Base-by-base conservation (phyloP, 2,797 vertebrate genomes). In the Hydrolagus colliei region DNA sequence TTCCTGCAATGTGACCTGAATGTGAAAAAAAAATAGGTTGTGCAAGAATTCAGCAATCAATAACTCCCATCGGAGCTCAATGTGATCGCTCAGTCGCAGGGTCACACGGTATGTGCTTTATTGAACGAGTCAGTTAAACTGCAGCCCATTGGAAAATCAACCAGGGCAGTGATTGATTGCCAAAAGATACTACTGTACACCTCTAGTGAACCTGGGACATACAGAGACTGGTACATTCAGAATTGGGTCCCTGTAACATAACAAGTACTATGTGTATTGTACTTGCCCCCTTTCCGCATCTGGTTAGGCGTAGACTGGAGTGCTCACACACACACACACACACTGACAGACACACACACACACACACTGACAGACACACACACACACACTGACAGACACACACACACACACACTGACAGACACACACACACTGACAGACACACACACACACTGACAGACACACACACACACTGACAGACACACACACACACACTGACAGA, bases 381-480 rank as follows among this genome's bases (percentile, higher is more conserved):
- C 41, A 52, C 2, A 52, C 41, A 52, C 41, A 52, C n/a, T n/a
- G 2, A 52, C 41, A 52, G 2, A 52, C 41, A 5, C 5, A 2
- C 41, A n/a, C n/a, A n/a, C n/a, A n/a, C n/a, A n/a, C n/a, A n/a
- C n/a, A n/a, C n/a, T 0, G 27, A 27, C 27, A 27, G 27, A 27
- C 1, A 27, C 27, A 27, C 27, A 27, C 27, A 27, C 27, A 27
- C 27, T 27, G 27, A 27, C 1, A n/a, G n/a, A n/a, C n/a, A n/a
- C n/a, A n/a, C n/a, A n/a, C n/a, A 27, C 27, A 27, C 1, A 27
- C 27, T 1, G 27, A 27, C 27, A 89, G 90, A 88, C 89, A 86
- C 86, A 90, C 79, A 86, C 71, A 0, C 18, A 88, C 27, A 61
- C 35, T 88, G 87, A 88, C 87, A 88, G 90, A 91, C 41, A 52